Evolutionary conservation across 2,888 invertebrate species (phyloP).

Genomic region (Amorpha juglandis): DNA sequence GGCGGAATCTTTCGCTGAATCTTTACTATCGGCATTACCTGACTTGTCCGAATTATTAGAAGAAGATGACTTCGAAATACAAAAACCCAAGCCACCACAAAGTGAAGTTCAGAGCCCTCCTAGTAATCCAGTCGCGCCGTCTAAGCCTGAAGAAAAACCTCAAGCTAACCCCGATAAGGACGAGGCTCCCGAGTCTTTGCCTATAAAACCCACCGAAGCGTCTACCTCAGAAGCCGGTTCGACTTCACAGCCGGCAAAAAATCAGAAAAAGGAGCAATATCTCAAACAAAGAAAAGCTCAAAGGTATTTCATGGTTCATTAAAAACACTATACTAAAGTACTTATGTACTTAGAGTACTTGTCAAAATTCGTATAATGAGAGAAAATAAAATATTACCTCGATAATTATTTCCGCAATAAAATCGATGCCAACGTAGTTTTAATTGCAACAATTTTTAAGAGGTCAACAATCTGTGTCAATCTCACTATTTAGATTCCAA

Average conservation of each 20-base stretch:
- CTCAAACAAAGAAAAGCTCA: constrained; percentile 34
- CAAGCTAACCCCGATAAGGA: constrained; percentile 24
- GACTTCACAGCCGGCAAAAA: constrained; percentile 9
- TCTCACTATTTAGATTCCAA: no score
- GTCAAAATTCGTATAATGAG: no score
- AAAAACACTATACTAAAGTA: background rate
- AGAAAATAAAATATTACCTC: background rate
- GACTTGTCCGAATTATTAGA: constrained; percentile 71
- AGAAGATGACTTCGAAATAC: constrained; percentile 53
- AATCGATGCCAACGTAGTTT: background rate
- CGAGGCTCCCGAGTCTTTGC: constrained; percentile 33
- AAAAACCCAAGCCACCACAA: constrained; percentile 43
- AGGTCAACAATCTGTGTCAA: no score
- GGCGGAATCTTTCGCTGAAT: constrained; percentile 84
- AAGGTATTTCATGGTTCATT: background rate
- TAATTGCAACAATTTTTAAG: no score
- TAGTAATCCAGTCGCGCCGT: constrained; percentile 23
- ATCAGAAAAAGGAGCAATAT: constrained; percentile 19
- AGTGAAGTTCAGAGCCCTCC: constrained; percentile 3
- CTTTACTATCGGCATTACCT: constrained; percentile 37
- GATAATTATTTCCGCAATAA: background rate
- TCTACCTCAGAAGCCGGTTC: constrained; percentile 26
- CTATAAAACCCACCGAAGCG: constrained; percentile 21
- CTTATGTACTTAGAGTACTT: background rate
- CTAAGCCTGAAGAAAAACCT: constrained; percentile 44